Conservation (phyloP, 2,113 vertebrate genomes). For the Anolis carolinensis region DNA sequence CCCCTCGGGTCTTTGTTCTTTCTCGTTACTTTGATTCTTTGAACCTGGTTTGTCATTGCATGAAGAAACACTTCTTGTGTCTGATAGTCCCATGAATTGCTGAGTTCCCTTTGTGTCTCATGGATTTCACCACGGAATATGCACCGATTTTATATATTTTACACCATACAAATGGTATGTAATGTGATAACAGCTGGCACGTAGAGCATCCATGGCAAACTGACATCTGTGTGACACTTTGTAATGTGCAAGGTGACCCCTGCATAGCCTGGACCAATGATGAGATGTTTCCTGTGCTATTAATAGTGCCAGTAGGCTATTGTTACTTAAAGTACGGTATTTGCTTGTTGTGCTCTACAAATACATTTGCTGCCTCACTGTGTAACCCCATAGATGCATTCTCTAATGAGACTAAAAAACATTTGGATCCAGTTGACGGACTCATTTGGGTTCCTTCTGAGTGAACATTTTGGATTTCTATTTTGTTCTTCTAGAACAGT, state of each 20-base stretch:
- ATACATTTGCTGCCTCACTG: too few species aligned
- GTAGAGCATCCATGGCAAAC: neutral
- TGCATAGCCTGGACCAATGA: too few species aligned
- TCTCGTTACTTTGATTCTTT: neutral
- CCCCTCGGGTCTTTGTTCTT: too few species aligned
- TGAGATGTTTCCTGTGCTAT: neutral
- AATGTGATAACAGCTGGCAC: neutral
- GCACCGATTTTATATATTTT: neutral
- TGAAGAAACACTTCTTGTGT: neutral
- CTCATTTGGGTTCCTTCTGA: too few species aligned
- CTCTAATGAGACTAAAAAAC: too few species aligned
- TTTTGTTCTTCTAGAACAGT: too few species aligned
- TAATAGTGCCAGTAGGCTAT: neutral
- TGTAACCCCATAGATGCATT: too few species aligned
- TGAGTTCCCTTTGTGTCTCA: neutral
- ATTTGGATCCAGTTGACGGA: too few species aligned
- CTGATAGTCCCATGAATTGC: neutral
- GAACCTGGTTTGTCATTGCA: neutral
- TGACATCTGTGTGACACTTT: neutral
- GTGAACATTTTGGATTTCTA: too few species aligned
- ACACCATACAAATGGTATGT: neutral
- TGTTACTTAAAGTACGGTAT: neutral
- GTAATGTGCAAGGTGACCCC: neutral
- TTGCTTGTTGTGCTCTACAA: neutral
- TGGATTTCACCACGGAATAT: neutral